phyloP scores from a whole-genome alignment of 1,140 invertebrate species.

The Pararge aegeria region DNA sequence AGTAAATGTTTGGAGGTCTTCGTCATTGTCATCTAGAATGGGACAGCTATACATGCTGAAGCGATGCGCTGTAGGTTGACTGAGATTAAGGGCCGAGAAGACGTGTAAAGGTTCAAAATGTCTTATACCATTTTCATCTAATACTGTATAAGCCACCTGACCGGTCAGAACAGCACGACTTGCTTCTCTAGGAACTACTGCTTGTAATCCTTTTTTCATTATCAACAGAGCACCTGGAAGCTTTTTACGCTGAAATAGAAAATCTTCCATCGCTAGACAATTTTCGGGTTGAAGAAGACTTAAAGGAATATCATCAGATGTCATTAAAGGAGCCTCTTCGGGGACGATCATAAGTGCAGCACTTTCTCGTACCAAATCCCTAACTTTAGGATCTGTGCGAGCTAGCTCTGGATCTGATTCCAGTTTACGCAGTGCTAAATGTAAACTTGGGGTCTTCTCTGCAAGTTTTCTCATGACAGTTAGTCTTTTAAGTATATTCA shows the following conservation, averaged over 20 bases:
- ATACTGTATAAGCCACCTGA: conserved; percentile 86
- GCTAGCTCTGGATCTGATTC: conserved; percentile 84
- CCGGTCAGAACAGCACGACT: conserved; percentile 87
- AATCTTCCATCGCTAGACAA: conserved; percentile 87
- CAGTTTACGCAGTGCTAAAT: conserved; percentile 81
- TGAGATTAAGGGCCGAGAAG: conserved; percentile 84
- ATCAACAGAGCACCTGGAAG: conserved; percentile 85
- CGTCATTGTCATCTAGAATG: conserved; percentile 79
- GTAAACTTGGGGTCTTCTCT: conserved; percentile 82
- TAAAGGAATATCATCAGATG: conserved; percentile 84
- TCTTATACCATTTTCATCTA: conserved; percentile 88
- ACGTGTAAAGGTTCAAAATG: conserved; percentile 89
- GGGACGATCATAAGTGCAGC: conserved; percentile 85
- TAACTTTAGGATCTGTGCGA: conserved; percentile 83
- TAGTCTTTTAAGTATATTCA: conserved; percentile 86
- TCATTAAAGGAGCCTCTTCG: conserved; percentile 81
- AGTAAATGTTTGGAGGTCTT: conserved; percentile 67
- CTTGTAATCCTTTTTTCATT: conserved; percentile 87
- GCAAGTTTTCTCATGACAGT: conserved; percentile 87
- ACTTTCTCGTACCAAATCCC: conserved; percentile 86
- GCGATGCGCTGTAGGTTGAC: conserved; percentile 82
- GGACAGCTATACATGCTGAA: conserved; percentile 85
- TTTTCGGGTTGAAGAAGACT: conserved; percentile 84
- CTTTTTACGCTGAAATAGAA: conserved; percentile 82
- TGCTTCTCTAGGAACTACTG: conserved; percentile 87